These are phyloP conservation scores for Halichoerus grypus DNA, from an alignment of 2,113 vertebrate species.

Conservation along the genomic window DNA sequence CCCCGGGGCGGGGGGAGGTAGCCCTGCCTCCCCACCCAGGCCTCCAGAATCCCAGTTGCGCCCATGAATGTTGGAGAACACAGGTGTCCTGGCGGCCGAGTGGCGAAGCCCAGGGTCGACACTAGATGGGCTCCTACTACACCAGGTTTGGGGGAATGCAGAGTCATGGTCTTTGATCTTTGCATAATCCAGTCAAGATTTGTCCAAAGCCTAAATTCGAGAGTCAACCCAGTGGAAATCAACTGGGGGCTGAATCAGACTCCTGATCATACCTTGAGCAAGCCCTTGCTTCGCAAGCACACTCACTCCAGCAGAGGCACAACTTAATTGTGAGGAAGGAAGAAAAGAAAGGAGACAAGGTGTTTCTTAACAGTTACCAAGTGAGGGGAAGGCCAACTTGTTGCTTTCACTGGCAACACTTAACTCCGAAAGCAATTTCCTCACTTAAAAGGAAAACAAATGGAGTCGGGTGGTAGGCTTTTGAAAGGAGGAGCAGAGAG, in stretches of 20 bases:
- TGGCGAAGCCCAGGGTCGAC: fast-evolving
- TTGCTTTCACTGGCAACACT: slow-evolving; percentile 63
- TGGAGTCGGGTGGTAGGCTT: background rate
- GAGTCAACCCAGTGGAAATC: background rate
- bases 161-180: background rate
- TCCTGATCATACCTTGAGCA: background rate
- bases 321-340: background rate
- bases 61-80: no score
- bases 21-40: background rate
- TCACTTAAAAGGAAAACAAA: slow-evolving; percentile 44
- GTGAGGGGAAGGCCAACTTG: background rate
- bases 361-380: slow-evolving; percentile 30
- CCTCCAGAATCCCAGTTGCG: background rate
- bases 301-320: background rate
- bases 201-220: background rate
- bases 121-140: background rate
- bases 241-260: background rate
- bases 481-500: background rate
- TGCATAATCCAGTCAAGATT: background rate
- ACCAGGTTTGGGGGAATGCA: background rate
- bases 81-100: background rate
- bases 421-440: slow-evolving; percentile 47
- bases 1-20: background rate
- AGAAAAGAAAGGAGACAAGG: background rate
- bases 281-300: background rate